Evolutionary conservation across 2,888 invertebrate species (phyloP).

Genomic region (Campoplex capitator): DNA sequence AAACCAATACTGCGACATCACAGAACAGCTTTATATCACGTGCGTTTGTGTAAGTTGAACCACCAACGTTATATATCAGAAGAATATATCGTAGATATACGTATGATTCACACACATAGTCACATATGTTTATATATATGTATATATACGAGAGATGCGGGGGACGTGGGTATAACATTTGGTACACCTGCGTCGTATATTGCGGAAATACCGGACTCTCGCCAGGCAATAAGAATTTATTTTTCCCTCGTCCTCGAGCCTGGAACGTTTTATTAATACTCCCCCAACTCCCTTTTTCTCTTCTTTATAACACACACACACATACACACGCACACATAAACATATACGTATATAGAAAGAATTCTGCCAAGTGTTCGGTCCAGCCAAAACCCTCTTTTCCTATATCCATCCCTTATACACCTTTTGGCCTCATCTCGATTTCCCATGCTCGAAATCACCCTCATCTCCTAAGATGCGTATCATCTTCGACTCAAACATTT

Average conservation of each 20-base stretch:
- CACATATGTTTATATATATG: slow-evolving; percentile 8
- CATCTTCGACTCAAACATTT: neutral
- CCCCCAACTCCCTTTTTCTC: slow-evolving; percentile 59
- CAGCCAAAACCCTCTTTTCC: slow-evolving; percentile 44
- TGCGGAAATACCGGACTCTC: slow-evolving; percentile 83
- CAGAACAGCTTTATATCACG: slow-evolving; percentile 28
- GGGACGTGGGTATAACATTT: slow-evolving; percentile 78
- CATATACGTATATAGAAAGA: neutral
- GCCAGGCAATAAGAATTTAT: slow-evolving; percentile 80
- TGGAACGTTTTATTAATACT: slow-evolving; percentile 80
- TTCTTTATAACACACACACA: slow-evolving; percentile 13
- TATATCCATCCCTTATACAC: slow-evolving; percentile 9
- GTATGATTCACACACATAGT: neutral
- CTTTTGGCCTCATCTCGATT: slow-evolving; percentile 54
- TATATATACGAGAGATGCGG: slow-evolving; percentile 61
- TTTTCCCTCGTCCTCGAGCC: slow-evolving; percentile 72
- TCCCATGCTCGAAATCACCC: slow-evolving; percentile 41
- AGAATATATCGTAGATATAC: slow-evolving; percentile 39
- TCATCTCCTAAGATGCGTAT: slow-evolving; percentile 1
- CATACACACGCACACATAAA: neutral
- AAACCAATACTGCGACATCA: slow-evolving; percentile 42
- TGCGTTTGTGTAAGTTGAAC: slow-evolving; percentile 59
- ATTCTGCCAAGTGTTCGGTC: neutral
- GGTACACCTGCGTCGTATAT: slow-evolving; percentile 84
- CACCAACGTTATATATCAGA: slow-evolving; percentile 64